Evolutionary conservation across 2,113 vertebrate genomes (phyloP), one percentile per base, ranked within the genome.

Genomic region (Himantopus leucocephalus): DNA sequence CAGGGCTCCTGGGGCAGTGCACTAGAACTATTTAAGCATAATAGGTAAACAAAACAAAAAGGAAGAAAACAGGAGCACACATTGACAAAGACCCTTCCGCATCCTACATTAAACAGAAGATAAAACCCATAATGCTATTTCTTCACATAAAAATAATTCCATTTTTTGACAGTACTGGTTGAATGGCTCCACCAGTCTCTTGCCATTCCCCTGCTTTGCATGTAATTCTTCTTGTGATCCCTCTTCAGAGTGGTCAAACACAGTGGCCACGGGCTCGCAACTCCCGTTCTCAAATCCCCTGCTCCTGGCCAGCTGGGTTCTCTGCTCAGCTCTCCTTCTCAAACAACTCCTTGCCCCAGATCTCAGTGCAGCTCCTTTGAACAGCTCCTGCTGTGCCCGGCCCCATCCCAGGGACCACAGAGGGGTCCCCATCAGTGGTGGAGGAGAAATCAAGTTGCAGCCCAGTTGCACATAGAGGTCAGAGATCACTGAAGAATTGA

Each of bases 351-450:
- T 41, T 9, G 27, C 39, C 34, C 45, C 52, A 34, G 16, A 26
- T 43, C n/a, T 85, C 56, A 20, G n/a, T 10, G 18, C 29, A 56
- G 14, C 21, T 50, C 35, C 47, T 86, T 15, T 16, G n/a, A 87
- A 55, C 12, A 9, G 17, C 21, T 71, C 52, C 35, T 56, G 7
- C 34, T 55, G 9, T 30, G 20, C 15, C 15, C 14, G 63, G 16
- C 14, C 23, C 14, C 32, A 55, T 52, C 70, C 20, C 14, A 10
- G 21, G 32, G 23, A 63, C 17, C 2, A 0, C 30, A 12, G 30
- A 14, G 12, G 6, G 12, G 6, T 58, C 15, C 15, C 43, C 5
- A 10, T 7, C 20, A 53, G 43, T 0, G 0, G 16, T 7, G 14
- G 14, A 83, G 37, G 10, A 90, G 18, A 19, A 84, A 43, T 18